These are phyloP conservation scores for Heliocidaris tuberculata DNA, from an alignment of 35 echinoderm and acorn worm species.

Conservation along the genomic window DNA sequence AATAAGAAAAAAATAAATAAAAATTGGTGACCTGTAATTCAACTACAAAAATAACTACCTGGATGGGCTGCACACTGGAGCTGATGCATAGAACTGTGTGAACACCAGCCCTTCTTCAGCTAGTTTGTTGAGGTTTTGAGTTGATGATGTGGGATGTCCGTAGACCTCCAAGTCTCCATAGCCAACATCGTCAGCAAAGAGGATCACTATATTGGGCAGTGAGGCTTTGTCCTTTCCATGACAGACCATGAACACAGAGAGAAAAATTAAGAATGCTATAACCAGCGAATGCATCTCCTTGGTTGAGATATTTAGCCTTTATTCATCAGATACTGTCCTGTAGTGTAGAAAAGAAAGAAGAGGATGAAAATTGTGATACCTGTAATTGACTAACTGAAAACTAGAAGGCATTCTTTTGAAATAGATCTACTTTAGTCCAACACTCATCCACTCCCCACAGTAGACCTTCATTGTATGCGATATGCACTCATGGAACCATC, in stretches of 20 bases:
- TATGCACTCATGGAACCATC: no score
- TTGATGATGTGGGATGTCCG: constrained; percentile 79
- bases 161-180: constrained; percentile 84
- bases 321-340: background rate
- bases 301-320: background rate
- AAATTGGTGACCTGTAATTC: no score
- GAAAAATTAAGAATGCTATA: background rate
- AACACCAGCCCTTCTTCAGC: constrained; percentile 70
- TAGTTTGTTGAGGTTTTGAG: constrained; percentile 69
- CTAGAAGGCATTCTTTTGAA: no score
- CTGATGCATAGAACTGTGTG: constrained; percentile 82
- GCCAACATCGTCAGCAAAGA: constrained; percentile 89
- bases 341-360: background rate
- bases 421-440: no score
- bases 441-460: no score
- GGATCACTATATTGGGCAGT: constrained; percentile 78
- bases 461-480: no score
- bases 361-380: background rate
- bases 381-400: no score
- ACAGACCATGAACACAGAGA: background rate
- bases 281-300: background rate
- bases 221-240: constrained; percentile 14
- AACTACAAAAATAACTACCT: constrained; percentile 44
- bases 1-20: background rate
- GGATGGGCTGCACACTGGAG: constrained; percentile 87